These are phyloP conservation scores for Andrena camellia DNA, from an alignment of 2,888 invertebrate genomes.

Conservation along the genomic window DNA sequence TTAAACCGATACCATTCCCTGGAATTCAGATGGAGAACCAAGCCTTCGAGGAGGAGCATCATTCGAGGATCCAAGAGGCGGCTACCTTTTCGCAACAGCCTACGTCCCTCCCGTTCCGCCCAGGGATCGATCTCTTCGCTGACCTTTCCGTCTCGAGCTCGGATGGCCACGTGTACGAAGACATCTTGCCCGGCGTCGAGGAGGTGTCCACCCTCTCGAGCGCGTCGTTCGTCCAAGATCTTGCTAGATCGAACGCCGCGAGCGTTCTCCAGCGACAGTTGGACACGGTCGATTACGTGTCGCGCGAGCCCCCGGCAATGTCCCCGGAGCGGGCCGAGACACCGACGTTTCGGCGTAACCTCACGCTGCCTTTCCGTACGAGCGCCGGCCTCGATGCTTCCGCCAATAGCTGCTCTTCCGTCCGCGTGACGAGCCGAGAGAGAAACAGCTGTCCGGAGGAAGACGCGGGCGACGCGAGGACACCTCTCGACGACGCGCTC, in stretches of 20 bases:
- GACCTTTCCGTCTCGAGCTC: slow-evolving; percentile 12
- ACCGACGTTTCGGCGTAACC: slow-evolving; percentile 66
- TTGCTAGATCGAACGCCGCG: not conserved
- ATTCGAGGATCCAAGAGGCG: slow-evolving; percentile 44
- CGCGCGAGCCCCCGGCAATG: not conserved
- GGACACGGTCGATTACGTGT: not conserved
- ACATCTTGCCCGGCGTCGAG: slow-evolving; percentile 66
- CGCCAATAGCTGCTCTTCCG: slow-evolving; percentile 69
- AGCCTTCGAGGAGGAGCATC: slow-evolving; percentile 81
- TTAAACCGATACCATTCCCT: too few relatives aligned
- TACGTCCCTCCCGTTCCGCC: not conserved
- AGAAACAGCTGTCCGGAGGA: slow-evolving; percentile 43
- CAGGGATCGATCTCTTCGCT: not conserved
- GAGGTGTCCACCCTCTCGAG: not conserved
- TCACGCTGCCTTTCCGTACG: slow-evolving; percentile 78
- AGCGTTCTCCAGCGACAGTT: not conserved
- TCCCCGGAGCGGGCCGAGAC: not conserved
- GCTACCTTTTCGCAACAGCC: not conserved
- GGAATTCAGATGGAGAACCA: slow-evolving; percentile 81
- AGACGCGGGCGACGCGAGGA: slow-evolving; percentile 9
- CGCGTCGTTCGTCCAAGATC: not conserved
- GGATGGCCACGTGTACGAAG: slow-evolving; percentile 81
- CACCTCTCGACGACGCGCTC: not conserved
- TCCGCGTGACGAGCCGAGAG: slow-evolving; percentile 76
- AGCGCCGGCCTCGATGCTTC: slow-evolving; percentile 49